Evolutionary conservation across 2,113 vertebrate species (phyloP).

Genomic region (Dolichallabes microphthalmus): DNA sequence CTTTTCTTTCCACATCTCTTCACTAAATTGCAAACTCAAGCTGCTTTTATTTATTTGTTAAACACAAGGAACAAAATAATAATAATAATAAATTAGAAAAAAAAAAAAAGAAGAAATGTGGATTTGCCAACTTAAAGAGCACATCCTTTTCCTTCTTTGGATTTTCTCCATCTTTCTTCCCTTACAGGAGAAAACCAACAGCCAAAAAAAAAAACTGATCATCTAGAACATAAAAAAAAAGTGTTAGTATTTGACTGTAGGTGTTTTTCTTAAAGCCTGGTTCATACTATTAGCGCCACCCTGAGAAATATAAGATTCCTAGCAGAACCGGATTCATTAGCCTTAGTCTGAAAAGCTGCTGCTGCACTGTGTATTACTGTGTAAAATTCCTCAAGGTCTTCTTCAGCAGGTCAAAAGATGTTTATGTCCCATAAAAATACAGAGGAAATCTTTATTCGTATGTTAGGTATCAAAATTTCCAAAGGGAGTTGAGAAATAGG

Average conservation of each 20-base stretch:
- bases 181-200: slow-evolving; percentile 53
- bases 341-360: slow-evolving; percentile 58
- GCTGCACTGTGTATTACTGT: slow-evolving; percentile 51
- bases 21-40: slow-evolving; percentile 62
- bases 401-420: slow-evolving; percentile 66
- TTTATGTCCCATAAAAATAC: slow-evolving; percentile 77
- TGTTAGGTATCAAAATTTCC: slow-evolving; percentile 74
- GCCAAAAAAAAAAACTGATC: slow-evolving; percentile 39
- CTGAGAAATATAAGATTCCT: slow-evolving; percentile 74
- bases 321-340: slow-evolving; percentile 62
- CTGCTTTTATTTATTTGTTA: slow-evolving; percentile 69
- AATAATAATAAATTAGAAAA: slow-evolving; percentile 54
- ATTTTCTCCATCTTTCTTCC: slow-evolving; percentile 14
- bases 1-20: slow-evolving; percentile 56
- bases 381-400: slow-evolving; percentile 69
- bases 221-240: slow-evolving; percentile 51
- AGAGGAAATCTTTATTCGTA: slow-evolving; percentile 69
- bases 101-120: slow-evolving; percentile 58
- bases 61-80: slow-evolving; percentile 61
- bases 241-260: slow-evolving; percentile 58
- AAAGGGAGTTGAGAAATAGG: slow-evolving; percentile 62
- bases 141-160: slow-evolving; percentile 45
- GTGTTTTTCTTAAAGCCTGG: slow-evolving; percentile 60
- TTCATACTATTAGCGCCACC: slow-evolving; percentile 72
- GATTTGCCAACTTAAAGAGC: slow-evolving; percentile 49